Conservation (phyloP, 2,113 vertebrate species). For the Cyprinodon tularosa region DNA sequence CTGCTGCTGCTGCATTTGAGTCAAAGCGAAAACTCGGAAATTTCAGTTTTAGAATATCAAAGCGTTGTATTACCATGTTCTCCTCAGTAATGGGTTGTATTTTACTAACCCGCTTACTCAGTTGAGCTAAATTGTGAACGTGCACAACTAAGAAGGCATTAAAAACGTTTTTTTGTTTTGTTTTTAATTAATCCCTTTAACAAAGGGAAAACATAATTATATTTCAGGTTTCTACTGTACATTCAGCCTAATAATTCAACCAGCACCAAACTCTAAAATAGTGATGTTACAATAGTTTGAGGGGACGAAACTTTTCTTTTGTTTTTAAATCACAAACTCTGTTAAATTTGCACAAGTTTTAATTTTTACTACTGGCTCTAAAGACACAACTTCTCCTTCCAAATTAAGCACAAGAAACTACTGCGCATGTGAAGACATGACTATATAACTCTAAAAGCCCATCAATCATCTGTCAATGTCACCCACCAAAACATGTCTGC, state of each 20-base stretch:
- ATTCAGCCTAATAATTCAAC: background rate
- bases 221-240: no score
- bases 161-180: no score
- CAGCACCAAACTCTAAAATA: background rate
- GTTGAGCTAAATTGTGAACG: background rate
- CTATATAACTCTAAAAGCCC: background rate
- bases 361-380: conserved; percentile 3
- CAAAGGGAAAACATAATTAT: no score
- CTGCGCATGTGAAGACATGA: conserved; percentile 58
- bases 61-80: background rate
- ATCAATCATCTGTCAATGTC: conserved; percentile 15
- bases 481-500: background rate
- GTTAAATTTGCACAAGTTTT: background rate
- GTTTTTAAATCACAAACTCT: background rate
- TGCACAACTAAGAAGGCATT: background rate
- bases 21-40: background rate
- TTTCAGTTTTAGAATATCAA: background rate
- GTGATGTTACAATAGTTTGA: background rate
- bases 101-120: background rate
- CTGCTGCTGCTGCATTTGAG: conserved; percentile 33
- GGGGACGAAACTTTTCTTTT: background rate
- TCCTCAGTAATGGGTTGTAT: background rate
- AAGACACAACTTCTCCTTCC: conserved; percentile 23
- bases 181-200: no score
- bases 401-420: conserved; percentile 2